Conservation (phyloP, 2,797 vertebrate species). For the Tolypeutes matacus region DNA sequence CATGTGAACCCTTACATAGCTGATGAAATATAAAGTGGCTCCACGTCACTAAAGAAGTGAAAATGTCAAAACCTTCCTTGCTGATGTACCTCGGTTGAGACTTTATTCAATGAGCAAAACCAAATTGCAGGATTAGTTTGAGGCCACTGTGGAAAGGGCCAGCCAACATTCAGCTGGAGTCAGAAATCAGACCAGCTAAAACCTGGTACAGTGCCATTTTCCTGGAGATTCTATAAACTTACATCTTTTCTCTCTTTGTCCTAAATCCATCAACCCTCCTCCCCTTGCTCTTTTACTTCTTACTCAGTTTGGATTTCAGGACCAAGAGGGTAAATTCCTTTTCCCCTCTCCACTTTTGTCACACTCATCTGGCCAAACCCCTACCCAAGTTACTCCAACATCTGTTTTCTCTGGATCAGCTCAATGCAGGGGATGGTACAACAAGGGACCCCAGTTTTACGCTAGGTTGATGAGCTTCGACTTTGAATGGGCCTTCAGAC, state of each 20-base stretch:
- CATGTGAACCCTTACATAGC: too few relatives aligned
- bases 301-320: too few relatives aligned
- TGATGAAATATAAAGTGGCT: neutral
- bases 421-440: rapidly evolving
- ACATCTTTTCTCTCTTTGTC: neutral
- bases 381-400: neutral
- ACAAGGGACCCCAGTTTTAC: rapidly evolving
- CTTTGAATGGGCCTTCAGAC: neutral
- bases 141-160: too few relatives aligned
- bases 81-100: neutral
- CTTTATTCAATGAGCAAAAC: too few relatives aligned
- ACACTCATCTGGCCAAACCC: neutral
- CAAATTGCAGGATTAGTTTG: neutral
- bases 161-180: neutral
- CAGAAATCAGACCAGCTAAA: neutral
- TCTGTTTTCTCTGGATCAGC: neutral
- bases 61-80: rapidly evolving
- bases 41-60: too few relatives aligned
- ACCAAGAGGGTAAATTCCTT: neutral
- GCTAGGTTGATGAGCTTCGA: neutral
- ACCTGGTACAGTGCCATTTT: neutral
- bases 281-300: neutral
- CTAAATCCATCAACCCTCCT: neutral
- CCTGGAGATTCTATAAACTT: neutral
- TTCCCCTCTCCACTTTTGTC: too few relatives aligned